Percentiles rank a stretch among this genome's conserved stretches.
Evolutionary conservation across 2,888 invertebrate genomes (phyloP).

Genomic region (Diplolepis rosae): DNA sequence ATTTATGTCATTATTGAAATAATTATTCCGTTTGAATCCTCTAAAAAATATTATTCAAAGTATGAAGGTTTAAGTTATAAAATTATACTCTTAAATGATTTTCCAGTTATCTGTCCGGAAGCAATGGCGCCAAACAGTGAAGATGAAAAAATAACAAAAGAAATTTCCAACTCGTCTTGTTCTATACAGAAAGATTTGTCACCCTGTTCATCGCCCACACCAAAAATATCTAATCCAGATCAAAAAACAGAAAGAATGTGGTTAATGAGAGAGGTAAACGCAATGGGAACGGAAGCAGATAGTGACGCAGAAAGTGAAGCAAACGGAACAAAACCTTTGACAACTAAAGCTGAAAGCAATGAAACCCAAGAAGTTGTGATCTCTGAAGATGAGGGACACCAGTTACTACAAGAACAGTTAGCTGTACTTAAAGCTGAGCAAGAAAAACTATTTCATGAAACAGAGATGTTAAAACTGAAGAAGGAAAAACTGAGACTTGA

Average conservation of each 20-base stretch:
- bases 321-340: conserved; percentile 36
- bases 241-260: conserved; percentile 59
- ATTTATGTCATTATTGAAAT: neutral
- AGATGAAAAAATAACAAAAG: conserved; percentile 55
- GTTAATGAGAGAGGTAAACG: conserved; percentile 58
- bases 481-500: conserved; percentile 68
- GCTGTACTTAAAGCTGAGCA: conserved; percentile 68
- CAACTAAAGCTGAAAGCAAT: conserved; percentile 37
- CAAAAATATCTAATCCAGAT: conserved; percentile 54
- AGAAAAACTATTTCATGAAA: conserved; percentile 65
- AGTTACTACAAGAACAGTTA: conserved; percentile 66
- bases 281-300: conserved; percentile 56
- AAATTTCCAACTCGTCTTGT: conserved; percentile 33
- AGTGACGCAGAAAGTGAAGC: conserved; percentile 56
- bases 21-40: too few relatives aligned
- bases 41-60: conserved; percentile 1
- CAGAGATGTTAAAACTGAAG: conserved; percentile 68
- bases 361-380: conserved; percentile 54
- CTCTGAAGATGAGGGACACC: conserved; percentile 63
- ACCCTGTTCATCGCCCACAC: conserved; percentile 45
- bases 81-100: conserved; percentile 5
- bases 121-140: conserved; percentile 52
- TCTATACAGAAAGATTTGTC: conserved; percentile 41
- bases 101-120: conserved; percentile 61
- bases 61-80: neutral